phyloP scores from a whole-genome alignment of 1,140 invertebrate species.

The Trachelipus rathkii region DNA sequence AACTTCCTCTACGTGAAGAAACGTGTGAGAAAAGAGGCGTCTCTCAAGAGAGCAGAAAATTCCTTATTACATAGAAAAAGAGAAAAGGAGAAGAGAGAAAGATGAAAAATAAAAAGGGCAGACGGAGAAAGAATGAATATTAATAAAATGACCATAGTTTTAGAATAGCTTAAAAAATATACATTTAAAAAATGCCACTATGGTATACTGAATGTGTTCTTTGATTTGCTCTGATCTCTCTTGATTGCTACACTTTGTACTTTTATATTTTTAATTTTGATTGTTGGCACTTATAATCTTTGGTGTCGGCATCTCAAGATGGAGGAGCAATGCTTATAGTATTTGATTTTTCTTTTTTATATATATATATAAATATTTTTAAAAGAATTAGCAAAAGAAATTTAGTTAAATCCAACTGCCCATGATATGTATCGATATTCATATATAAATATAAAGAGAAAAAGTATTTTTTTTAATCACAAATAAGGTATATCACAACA shows the following conservation, averaged over 20 bases:
- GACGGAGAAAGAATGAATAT: neutral
- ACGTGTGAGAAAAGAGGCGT: neutral
- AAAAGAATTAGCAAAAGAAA: neutral
- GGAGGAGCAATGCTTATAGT: neutral
- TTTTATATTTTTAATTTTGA: neutral
- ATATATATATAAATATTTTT: neutral
- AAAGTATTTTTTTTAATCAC: neutral
- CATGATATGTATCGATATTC: neutral
- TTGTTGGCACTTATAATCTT: constrained; percentile 4
- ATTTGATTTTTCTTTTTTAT: neutral
- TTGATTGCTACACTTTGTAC: constrained; percentile 9
- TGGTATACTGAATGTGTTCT: neutral
- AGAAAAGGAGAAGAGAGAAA: no score
- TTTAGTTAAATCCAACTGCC: neutral
- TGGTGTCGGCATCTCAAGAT: constrained; percentile 1
- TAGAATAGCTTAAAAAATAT: neutral
- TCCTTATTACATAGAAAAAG: no score
- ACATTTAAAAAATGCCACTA: neutral
- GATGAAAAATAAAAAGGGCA: neutral
- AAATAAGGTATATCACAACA: constrained; percentile 8
- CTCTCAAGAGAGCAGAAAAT: neutral
- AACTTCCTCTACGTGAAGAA: neutral
- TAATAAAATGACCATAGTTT: neutral
- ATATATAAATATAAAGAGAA: neutral
- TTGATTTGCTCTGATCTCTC: neutral